These are phyloP conservation scores for Sorex fumeus DNA, from an alignment of 2,113 vertebrate genomes.

Conservation along the genomic window DNA sequence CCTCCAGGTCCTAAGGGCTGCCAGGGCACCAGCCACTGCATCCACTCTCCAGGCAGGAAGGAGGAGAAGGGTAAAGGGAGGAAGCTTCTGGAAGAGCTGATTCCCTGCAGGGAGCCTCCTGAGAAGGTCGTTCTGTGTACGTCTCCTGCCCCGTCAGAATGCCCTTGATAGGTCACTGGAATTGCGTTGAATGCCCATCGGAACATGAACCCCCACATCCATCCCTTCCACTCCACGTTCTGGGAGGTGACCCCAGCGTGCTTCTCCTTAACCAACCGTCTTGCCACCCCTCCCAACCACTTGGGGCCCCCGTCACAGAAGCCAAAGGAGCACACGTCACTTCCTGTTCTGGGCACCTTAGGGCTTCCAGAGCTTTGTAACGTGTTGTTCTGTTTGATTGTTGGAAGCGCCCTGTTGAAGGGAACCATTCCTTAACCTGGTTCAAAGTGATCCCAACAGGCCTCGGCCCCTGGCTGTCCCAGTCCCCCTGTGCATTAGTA, in stretches of 20 bases:
- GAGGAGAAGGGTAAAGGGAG: neutral
- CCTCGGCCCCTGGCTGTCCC: neutral
- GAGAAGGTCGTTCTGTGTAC: too few relatives aligned
- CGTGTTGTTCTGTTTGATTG: too few relatives aligned
- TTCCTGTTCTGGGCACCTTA: too few relatives aligned
- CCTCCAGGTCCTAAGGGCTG: neutral
- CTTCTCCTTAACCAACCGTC: neutral
- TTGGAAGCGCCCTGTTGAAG: too few relatives aligned
- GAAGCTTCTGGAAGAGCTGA: too few relatives aligned
- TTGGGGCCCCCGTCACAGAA: neutral
- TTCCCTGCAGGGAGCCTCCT: too few relatives aligned
- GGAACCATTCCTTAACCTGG: too few relatives aligned
- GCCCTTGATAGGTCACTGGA: neutral
- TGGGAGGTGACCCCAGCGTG: neutral
- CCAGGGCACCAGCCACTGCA: neutral
- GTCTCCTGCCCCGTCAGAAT: neutral
- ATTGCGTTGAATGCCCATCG: neutral
- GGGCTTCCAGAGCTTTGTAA: too few relatives aligned
- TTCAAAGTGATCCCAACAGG: neutral
- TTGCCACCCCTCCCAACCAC: neutral
- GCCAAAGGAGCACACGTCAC: too few relatives aligned
- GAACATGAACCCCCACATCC: neutral
- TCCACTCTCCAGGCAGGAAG: neutral
- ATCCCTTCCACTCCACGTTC: neutral
- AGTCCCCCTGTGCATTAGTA: neutral